Percentiles rank a stretch among this genome's conserved stretches.
phyloP scores from a whole-genome alignment of 1,140 invertebrate species.

The Eumeta japonica region DNA sequence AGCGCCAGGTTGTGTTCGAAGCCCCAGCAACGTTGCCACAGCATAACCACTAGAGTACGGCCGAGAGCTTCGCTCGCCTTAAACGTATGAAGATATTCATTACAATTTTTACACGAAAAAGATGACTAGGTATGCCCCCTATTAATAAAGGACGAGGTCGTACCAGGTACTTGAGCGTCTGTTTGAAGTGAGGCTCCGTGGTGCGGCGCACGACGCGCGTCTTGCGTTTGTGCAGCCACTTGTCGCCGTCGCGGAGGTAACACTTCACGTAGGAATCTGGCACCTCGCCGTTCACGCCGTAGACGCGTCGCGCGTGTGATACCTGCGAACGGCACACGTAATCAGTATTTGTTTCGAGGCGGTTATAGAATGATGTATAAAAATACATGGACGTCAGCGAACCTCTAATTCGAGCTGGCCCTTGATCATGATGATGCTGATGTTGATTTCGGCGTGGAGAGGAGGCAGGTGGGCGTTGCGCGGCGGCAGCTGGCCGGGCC shows the following conservation, averaged over 20 bases:
- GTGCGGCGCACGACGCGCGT: conserved; percentile 78
- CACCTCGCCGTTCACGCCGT: conserved; percentile 49
- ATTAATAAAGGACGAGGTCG: conserved; percentile 2
- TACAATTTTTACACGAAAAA: no score
- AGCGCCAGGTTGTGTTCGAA: conserved; percentile 86
- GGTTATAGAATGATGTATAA: no score
- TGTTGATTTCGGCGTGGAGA: conserved; percentile 76
- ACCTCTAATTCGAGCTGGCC: conserved; percentile 90
- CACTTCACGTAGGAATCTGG: conserved; percentile 93
- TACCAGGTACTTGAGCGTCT: conserved; percentile 83
- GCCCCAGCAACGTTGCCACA: conserved; percentile 84
- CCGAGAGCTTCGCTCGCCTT: conserved; percentile 81
- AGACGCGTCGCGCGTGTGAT: conserved; percentile 45
- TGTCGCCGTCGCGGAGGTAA: conserved; percentile 83
- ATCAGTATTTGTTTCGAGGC: no score
- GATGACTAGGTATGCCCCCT: no score
- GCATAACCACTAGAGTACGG: conserved; percentile 80
- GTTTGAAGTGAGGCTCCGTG: conserved; percentile 79
- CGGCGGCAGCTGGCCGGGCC: conserved; percentile 76
- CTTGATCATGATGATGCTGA: conserved; percentile 86
- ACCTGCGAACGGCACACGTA: conserved; percentile 20
- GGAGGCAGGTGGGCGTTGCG: conserved; percentile 68
- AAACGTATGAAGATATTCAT: no score
- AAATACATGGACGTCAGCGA: neutral
- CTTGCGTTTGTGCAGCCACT: conserved; percentile 87